Conservation (phyloP, 23 tunicate species). For the Ciona savignyi region DNA sequence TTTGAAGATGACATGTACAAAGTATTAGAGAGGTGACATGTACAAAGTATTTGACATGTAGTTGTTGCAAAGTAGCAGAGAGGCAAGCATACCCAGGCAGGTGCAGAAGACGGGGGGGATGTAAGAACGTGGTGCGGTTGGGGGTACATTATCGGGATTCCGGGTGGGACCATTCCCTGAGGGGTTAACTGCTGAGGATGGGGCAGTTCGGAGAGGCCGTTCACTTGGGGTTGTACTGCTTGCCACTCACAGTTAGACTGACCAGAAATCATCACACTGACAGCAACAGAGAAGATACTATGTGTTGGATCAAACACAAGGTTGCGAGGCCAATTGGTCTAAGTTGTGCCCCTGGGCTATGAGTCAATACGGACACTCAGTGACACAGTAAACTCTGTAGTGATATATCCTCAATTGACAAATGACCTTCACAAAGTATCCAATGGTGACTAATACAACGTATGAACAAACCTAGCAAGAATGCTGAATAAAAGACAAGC, state of each 20-base stretch:
- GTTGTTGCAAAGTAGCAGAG: too few species aligned
- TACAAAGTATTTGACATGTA: too few species aligned
- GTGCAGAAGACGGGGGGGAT: background rate
- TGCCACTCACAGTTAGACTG: slow-evolving; percentile 24
- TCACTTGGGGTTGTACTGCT: background rate
- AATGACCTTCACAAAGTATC: too few species aligned
- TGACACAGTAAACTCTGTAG: background rate
- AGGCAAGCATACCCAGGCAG: slow-evolving; percentile 26
- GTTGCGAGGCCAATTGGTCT: background rate
- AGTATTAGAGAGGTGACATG: background rate
- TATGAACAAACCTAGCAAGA: background rate
- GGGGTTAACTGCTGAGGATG: background rate
- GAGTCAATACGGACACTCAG: background rate
- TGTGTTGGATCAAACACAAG: background rate
- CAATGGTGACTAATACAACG: background rate
- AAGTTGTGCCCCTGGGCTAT: background rate
- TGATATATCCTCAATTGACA: background rate
- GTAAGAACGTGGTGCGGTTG: slow-evolving; percentile 4
- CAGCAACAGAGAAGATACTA: background rate
- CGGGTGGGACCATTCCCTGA: slow-evolving; percentile 26
- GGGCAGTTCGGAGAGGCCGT: background rate
- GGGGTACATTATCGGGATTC: slow-evolving; percentile 24
- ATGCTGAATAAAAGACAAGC: background rate
- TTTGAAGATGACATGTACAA: background rate
- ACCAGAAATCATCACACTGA: slow-evolving; percentile 13